Conservation (phyloP, 2,888 invertebrate genomes). For the Apeira syringaria region DNA sequence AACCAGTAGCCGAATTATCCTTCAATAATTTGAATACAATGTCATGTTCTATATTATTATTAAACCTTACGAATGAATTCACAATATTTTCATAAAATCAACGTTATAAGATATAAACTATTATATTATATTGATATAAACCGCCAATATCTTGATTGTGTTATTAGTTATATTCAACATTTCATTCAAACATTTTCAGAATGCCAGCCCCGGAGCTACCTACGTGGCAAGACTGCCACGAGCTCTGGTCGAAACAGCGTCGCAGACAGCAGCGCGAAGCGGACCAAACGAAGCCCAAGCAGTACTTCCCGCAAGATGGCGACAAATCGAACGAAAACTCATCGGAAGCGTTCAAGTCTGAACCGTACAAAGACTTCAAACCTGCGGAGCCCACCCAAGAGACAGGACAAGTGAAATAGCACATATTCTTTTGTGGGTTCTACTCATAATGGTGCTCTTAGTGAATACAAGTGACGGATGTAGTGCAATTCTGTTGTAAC, state of each 20-base stretch:
- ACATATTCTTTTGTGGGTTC: conserved; percentile 45
- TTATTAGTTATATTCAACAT: too few relatives aligned
- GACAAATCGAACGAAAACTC: conserved; percentile 43
- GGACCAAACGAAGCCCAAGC: conserved; percentile 73
- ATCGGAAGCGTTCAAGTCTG: conserved; percentile 48
- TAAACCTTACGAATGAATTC: too few relatives aligned
- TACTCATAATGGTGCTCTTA: conserved; percentile 28
- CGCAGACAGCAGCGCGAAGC: conserved; percentile 92
- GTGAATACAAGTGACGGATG: conserved; percentile 20
- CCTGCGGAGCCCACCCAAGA: conserved; percentile 55
- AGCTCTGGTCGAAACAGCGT: conserved; percentile 99
- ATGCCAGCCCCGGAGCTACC: conserved; percentile 94
- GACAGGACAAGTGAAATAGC: conserved; percentile 71
- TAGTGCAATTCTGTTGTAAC: conserved; percentile 9
- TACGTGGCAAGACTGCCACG: conserved; percentile 99
- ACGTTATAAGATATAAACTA: too few relatives aligned
- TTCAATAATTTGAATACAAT: too few relatives aligned
- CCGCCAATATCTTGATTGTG: too few relatives aligned
- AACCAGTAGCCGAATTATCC: too few relatives aligned
- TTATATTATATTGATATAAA: too few relatives aligned
- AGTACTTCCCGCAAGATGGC: conserved; percentile 43
- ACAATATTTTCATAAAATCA: too few relatives aligned
- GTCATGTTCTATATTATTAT: too few relatives aligned
- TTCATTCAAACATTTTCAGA: conserved; percentile 66
- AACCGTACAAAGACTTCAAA: conserved; percentile 62